Evolutionary conservation across 2,113 vertebrate genomes (phyloP), one percentile per base, ranked within the genome.

Genomic region (Trichechus manatus): DNA sequence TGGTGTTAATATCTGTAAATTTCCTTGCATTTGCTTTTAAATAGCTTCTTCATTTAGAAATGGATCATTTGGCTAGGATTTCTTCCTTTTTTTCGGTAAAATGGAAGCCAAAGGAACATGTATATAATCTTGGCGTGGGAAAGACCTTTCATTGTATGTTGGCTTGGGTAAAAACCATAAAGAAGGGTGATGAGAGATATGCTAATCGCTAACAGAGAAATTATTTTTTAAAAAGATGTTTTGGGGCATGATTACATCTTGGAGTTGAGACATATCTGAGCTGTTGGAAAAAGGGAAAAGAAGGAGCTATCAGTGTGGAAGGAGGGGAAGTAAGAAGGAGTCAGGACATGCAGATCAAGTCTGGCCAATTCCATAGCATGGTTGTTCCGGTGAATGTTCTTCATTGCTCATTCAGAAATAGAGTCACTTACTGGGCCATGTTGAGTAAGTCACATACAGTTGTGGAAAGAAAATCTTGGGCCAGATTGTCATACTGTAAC

Each of bases 1-100:
- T 61, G 19, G 56, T 39, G 23, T 39, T 39, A 19, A 23, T 77
- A 88, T 44, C 70, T 93, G 22, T 56, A 95, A 92, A 56, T 86
- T 78, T 44, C 22, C 22, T 63, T 33, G n/a, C 22, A 31, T 75
- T 82, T 88, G 59, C 47, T 20, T 95, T 93, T 70, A 81, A 92
- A 77, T 77, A 95, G 3, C 44, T 95, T 95, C 29, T 68, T 80
- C 19, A 33, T 86, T 92, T 93, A 85, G 70, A 97, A 93, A 61
- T 23, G 42, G 74, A 92, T 87, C 15, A 80, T 77, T 75, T 80
- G 61, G 64, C 11, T 7, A 36, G 17, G 33, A 2, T 22, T 39
- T n/a, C 82, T 39, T 9, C 59, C 11, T 42, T 23, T 42, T 22
- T 23, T 29, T 75, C 6, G 36, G n/a, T 64, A 59, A 70, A 94